phyloP scores from a whole-genome alignment of 1,140 invertebrate species.

The Gyrodactylus bullatarudis region DNA sequence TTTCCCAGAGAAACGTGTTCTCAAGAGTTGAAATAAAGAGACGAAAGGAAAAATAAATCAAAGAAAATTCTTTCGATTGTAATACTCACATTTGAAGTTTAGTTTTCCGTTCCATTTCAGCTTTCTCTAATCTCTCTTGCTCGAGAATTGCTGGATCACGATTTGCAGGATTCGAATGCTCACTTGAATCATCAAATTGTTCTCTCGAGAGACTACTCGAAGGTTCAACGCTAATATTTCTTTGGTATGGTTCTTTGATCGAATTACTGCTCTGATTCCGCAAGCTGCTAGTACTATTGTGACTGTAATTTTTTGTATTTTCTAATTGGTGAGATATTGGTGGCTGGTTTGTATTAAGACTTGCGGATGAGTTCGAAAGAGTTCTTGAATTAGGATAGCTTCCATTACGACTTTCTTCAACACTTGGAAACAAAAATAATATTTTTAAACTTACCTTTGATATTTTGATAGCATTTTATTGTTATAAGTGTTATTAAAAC shows the following conservation, averaged over 20 bases:
- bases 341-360: neutral
- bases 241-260: too few species aligned
- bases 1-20: too few species aligned
- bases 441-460: neutral
- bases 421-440: too few species aligned
- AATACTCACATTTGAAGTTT: neutral
- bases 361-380: neutral
- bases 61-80: too few species aligned
- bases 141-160: neutral
- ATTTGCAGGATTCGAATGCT: neutral
- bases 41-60: too few species aligned
- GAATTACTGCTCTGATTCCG: too few species aligned
- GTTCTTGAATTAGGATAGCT: neutral
- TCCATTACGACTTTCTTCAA: too few species aligned
- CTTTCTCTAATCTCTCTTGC: neutral
- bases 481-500: neutral
- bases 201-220: neutral
- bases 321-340: neutral
- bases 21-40: too few species aligned
- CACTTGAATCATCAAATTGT: neutral
- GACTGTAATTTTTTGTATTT: neutral
- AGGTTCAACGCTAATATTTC: too few species aligned
- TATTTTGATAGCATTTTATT: neutral
- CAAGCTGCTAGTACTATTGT: neutral
- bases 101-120: neutral